A percentile compares a stretch with the other conserved stretches of the same genome.
These are phyloP conservation scores for Piprites chloris DNA, from an alignment of 2,113 vertebrate species.

Conservation along the genomic window DNA sequence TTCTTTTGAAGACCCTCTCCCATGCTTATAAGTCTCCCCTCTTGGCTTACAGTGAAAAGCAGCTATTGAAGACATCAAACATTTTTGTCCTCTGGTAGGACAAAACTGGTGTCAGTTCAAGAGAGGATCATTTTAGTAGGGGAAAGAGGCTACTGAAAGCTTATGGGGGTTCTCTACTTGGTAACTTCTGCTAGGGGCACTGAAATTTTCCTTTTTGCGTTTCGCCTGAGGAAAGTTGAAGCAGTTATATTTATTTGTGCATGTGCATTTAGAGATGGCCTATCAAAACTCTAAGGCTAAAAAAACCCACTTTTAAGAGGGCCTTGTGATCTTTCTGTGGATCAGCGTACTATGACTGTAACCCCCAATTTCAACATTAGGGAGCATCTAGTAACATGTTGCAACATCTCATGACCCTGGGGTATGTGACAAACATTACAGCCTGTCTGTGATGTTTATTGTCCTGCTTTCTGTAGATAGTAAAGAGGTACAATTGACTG, in stretches of 20 bases:
- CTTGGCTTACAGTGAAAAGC: background rate
- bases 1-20: background rate
- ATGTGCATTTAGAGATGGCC: background rate
- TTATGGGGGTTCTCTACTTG: background rate
- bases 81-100: background rate
- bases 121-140: background rate
- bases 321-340: background rate
- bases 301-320: background rate
- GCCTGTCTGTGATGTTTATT: background rate
- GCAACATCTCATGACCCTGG: background rate
- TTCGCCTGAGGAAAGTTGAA: background rate
- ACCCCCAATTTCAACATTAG: background rate
- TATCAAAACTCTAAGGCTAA: background rate
- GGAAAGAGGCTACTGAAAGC: background rate
- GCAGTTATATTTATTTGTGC: background rate
- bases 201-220: background rate
- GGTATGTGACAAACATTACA: background rate
- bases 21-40: background rate
- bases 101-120: background rate
- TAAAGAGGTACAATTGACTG: background rate
- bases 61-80: background rate
- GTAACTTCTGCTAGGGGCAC: background rate
- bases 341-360: background rate
- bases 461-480: background rate
- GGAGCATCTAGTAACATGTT: fast-evolving